A percentile compares a stretch with the other conserved stretches of the same genome.
These are phyloP conservation scores for Tenodera sinensis DNA, from an alignment of 2,888 invertebrate species.

Conservation along the genomic window DNA sequence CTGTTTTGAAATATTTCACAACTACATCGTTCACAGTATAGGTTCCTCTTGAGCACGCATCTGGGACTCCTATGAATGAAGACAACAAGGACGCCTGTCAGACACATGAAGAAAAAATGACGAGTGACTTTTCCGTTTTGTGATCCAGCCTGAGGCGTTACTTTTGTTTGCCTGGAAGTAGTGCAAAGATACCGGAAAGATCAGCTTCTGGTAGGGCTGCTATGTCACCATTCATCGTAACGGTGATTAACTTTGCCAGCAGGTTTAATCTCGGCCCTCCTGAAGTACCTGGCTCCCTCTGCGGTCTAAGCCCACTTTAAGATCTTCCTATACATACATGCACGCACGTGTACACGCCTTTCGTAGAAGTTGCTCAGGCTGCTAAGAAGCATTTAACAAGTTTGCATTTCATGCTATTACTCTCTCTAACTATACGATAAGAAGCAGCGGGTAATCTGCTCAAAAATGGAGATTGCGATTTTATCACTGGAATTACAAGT, in stretches of 20 bases:
- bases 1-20: too few species aligned
- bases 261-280: neutral
- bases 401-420: too few species aligned
- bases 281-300: neutral
- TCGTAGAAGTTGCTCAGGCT: too few species aligned
- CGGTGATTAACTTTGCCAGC: neutral
- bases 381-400: too few species aligned
- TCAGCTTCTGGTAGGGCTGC: neutral
- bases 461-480: too few species aligned
- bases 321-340: neutral
- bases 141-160: neutral
- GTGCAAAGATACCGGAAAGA: neutral
- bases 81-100: neutral
- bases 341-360: too few species aligned
- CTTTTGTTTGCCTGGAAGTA: neutral
- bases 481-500: too few species aligned
- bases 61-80: neutral
- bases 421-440: too few species aligned
- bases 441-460: too few species aligned
- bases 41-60: neutral
- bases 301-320: neutral
- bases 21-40: too few species aligned
- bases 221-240: neutral
- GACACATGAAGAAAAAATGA: neutral
- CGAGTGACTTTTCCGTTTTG: neutral